phyloP scores from a whole-genome alignment of 2,888 invertebrate genomes.

The Tridacna gigas region DNA sequence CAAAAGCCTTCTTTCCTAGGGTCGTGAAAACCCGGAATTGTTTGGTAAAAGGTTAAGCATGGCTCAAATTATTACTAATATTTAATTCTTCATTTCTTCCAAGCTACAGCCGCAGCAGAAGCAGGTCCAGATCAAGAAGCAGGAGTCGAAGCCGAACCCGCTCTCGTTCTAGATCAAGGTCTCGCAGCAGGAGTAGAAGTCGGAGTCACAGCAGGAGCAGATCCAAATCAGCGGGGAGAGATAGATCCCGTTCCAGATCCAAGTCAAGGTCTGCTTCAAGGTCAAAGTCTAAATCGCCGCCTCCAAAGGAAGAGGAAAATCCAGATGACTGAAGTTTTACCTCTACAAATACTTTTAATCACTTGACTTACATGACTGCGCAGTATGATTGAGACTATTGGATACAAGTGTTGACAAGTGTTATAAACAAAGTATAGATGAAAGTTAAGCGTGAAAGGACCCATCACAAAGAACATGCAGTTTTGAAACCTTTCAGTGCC shows the following conservation, averaged over 20 bases:
- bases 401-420: too few relatives aligned
- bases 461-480: too few relatives aligned
- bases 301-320: slow-evolving; percentile 23
- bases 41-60: too few relatives aligned
- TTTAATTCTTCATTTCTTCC: not conserved
- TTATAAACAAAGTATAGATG: too few relatives aligned
- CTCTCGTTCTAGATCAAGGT: slow-evolving; percentile 47
- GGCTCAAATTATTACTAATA: too few relatives aligned
- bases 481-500: too few relatives aligned
- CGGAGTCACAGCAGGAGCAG: slow-evolving; percentile 51
- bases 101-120: slow-evolving; percentile 83
- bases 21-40: too few relatives aligned
- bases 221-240: slow-evolving; percentile 54
- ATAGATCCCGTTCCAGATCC: slow-evolving; percentile 22
- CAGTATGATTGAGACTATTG: not conserved
- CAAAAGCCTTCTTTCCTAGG: too few relatives aligned
- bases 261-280: slow-evolving; percentile 28
- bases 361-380: not conserved
- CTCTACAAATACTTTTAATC: not conserved
- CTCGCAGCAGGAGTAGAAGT: slow-evolving; percentile 51
- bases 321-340: not conserved
- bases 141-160: slow-evolving; percentile 57
- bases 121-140: slow-evolving; percentile 78
- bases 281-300: slow-evolving; percentile 25
- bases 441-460: too few relatives aligned